Conservation (phyloP, 2,797 vertebrate genomes). For the Rhodeus uyekii region DNA sequence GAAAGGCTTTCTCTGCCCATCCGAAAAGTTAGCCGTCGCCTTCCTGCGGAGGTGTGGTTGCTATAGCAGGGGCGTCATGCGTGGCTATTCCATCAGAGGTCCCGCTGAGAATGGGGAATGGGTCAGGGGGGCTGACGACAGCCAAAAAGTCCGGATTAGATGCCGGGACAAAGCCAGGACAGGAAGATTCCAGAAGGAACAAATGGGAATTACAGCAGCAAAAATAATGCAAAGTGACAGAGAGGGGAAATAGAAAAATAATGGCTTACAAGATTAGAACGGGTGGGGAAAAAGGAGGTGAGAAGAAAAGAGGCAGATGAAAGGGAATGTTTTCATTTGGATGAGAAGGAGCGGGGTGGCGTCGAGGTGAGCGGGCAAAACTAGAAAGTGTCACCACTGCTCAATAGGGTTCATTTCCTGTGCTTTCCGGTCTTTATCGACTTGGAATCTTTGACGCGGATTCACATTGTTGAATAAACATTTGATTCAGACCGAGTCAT, state of each 20-base stretch:
- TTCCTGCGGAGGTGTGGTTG: conserved; percentile 95
- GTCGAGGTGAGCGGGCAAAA: conserved; percentile 71
- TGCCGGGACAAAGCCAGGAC: conserved; percentile 85
- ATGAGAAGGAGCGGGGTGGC: conserved; percentile 72
- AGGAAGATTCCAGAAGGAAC: conserved; percentile 94
- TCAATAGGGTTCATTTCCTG: conserved; percentile 81
- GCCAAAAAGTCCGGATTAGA: conserved; percentile 91
- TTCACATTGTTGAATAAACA: conserved; percentile 76
- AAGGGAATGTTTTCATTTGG: conserved; percentile 85
- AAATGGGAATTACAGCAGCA: conserved; percentile 93
- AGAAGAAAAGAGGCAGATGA: conserved; percentile 69
- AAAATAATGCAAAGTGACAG: conserved; percentile 95
- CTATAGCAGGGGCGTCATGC: conserved; percentile 94
- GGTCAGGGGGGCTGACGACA: conserved; percentile 76
- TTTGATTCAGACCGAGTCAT: conserved; percentile 69
- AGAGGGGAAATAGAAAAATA: conserved; percentile 95
- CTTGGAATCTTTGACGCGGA: conserved; percentile 64
- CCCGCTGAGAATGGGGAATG: conserved; percentile 82
- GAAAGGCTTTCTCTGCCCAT: conserved; percentile 88
- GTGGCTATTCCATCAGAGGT: conserved; percentile 87
- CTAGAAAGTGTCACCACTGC: conserved; percentile 71
- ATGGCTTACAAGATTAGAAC: conserved; percentile 86
- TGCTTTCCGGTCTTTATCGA: conserved; percentile 63
- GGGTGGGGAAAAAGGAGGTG: conserved; percentile 62
- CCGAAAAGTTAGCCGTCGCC: conserved; percentile 87